phyloP scores from a whole-genome alignment of 2,888 invertebrate genomes.

The Trimorus sp. region DNA sequence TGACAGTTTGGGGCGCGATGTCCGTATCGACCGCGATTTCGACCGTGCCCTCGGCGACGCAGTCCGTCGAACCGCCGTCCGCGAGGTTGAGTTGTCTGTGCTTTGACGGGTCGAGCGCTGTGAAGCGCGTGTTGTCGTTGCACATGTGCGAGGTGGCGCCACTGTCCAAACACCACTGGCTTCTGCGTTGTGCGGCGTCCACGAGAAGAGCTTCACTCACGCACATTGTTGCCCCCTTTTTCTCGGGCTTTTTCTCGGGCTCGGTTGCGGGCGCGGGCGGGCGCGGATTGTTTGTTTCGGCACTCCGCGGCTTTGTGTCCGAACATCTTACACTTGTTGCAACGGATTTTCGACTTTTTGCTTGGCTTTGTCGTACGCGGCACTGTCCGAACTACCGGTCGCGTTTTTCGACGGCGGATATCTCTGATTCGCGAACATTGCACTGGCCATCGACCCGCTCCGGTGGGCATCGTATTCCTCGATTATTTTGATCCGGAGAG shows the following conservation, averaged over 20 bases:
- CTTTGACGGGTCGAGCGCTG: not conserved
- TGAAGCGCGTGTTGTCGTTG: constrained; percentile 1
- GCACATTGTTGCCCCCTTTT: not conserved
- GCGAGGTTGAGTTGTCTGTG: constrained; percentile 5
- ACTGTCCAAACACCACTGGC: constrained; percentile 12
- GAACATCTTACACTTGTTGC: constrained; percentile 18
- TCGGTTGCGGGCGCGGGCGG: not conserved
- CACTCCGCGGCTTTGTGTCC: constrained; percentile 11
- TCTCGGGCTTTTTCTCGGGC: not conserved
- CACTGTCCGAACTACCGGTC: not conserved
- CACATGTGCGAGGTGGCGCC: constrained; percentile 14
- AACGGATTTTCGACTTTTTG: constrained; percentile 8
- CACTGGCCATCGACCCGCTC: not conserved
- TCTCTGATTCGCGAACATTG: not conserved
- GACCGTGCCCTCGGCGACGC: not conserved
- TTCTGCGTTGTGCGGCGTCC: not conserved
- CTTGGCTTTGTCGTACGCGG: not conserved
- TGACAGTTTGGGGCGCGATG: not conserved
- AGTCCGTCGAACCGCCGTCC: constrained; percentile 4
- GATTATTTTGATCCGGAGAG: constrained; percentile 29
- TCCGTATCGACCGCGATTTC: not conserved
- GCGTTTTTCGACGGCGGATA: not conserved
- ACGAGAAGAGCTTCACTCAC: not conserved
- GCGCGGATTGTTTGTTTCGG: not conserved
- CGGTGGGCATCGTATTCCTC: constrained; percentile 9